phyloP scores from a whole-genome alignment of 1,140 invertebrate genomes.

The Thereuonema tuberculata region DNA sequence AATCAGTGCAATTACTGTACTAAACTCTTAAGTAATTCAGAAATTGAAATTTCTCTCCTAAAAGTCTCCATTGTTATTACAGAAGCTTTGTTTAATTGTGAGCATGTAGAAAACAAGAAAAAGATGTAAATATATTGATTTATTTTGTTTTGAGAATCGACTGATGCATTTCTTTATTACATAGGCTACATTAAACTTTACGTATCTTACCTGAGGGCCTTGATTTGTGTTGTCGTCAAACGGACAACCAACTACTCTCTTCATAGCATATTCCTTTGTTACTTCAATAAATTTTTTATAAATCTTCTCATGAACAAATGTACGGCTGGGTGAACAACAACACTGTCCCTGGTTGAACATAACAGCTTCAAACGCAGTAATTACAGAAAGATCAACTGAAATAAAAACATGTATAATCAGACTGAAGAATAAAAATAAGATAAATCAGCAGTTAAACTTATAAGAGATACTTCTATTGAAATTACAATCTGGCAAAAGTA shows the following conservation, averaged over 20 bases:
- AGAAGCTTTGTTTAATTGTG: too few species aligned
- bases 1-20: too few species aligned
- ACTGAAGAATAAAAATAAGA: too few species aligned
- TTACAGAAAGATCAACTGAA: slow-evolving; percentile 63
- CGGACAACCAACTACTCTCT: slow-evolving; percentile 64
- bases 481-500: too few species aligned
- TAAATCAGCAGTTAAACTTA: too few species aligned
- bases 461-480: too few species aligned
- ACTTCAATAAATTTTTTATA: slow-evolving; percentile 76
- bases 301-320: slow-evolving; percentile 72
- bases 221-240: slow-evolving; percentile 50
- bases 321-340: slow-evolving; percentile 76
- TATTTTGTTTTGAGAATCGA: too few species aligned
- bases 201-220: slow-evolving; percentile 59
- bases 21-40: too few species aligned
- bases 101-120: background rate
- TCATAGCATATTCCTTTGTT: slow-evolving; percentile 48
- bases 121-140: background rate
- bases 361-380: slow-evolving; percentile 56
- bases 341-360: slow-evolving; percentile 82
- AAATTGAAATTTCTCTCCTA: too few species aligned
- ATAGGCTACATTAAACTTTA: too few species aligned
- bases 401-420: slow-evolving; percentile 21
- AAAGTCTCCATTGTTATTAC: too few species aligned
- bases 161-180: too few species aligned